These are phyloP conservation scores for Pelecanus crispus DNA, from an alignment of 2,113 vertebrate genomes.

Conservation along the genomic window DNA sequence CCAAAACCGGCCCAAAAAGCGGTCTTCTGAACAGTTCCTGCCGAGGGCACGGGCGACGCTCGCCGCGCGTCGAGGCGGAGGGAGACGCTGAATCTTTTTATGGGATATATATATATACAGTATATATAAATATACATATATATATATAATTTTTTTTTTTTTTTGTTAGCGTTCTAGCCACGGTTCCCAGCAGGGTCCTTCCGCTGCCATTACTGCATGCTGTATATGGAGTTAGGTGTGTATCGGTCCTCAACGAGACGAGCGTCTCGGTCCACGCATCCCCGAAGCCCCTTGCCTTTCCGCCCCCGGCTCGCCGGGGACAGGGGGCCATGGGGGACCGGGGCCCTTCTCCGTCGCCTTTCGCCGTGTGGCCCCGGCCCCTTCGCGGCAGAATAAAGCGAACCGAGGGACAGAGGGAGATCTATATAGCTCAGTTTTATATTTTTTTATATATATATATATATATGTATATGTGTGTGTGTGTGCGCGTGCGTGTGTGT, in stretches of 20 bases:
- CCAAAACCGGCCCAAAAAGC: neutral
- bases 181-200: slow-evolving; percentile 67
- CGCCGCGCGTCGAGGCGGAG: slow-evolving; percentile 41
- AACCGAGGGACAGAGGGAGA: neutral
- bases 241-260: slow-evolving; percentile 64
- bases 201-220: slow-evolving; percentile 77
- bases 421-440: slow-evolving; percentile 5
- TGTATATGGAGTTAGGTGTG: slow-evolving; percentile 77
- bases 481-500: accelerated
- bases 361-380: neutral
- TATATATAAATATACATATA: slow-evolving; percentile 64
- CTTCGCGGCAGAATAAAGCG: neutral
- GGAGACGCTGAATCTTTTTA: slow-evolving; percentile 67
- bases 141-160: slow-evolving; percentile 51
- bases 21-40: slow-evolving; percentile 30
- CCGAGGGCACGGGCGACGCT: neutral
- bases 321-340: neutral
- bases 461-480: accelerated
- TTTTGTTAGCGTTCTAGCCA: slow-evolving; percentile 71
- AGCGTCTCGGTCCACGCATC: slow-evolving; percentile 63
- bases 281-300: slow-evolving; percentile 30
- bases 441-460: neutral
- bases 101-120: slow-evolving; percentile 71
- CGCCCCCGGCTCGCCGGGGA: slow-evolving; percentile 41
- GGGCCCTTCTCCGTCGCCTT: neutral